Conservation (phyloP, 2,113 vertebrate species). For the Pangasianodon hypophthalmus region DNA sequence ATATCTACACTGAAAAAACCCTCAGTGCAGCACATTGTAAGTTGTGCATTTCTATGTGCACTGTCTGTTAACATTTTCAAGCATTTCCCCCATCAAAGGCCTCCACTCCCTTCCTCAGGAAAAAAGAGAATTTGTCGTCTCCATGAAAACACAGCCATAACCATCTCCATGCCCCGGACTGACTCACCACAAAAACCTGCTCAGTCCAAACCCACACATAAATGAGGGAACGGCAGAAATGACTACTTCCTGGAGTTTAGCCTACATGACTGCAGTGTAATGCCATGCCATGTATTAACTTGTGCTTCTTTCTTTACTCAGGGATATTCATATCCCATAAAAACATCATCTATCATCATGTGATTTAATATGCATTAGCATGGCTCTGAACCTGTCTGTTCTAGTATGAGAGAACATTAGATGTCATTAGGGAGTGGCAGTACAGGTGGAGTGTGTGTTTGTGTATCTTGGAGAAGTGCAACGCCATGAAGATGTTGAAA, state of each 20-base stretch:
- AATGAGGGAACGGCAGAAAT: not conserved
- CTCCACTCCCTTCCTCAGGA: conserved; percentile 21
- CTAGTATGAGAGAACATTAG: not conserved
- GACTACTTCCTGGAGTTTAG: not conserved
- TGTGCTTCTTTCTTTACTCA: not conserved
- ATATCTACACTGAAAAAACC: not conserved
- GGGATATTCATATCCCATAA: not conserved
- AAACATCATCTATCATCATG: not conserved
- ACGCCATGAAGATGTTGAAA: not conserved
- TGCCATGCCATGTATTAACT: not conserved
- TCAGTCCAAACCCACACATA: conserved; percentile 6
- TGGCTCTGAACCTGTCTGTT: conserved; percentile 30
- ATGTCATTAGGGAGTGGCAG: not conserved
- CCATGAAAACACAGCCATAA: conserved; percentile 29
- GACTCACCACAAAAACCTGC: conserved; percentile 41
- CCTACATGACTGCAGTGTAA: not conserved
- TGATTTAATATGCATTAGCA: not conserved
- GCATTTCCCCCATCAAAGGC: not conserved
- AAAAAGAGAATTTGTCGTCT: conserved; percentile 13
- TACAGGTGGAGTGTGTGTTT: not conserved
- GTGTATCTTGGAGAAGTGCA: not conserved
- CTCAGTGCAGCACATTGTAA: too few relatives aligned
- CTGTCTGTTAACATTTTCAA: not conserved
- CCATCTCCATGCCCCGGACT: not conserved
- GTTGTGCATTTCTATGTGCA: not conserved